phyloP scores from a whole-genome alignment of 1,140 invertebrate genomes.

The Onthophagus taurus region DNA sequence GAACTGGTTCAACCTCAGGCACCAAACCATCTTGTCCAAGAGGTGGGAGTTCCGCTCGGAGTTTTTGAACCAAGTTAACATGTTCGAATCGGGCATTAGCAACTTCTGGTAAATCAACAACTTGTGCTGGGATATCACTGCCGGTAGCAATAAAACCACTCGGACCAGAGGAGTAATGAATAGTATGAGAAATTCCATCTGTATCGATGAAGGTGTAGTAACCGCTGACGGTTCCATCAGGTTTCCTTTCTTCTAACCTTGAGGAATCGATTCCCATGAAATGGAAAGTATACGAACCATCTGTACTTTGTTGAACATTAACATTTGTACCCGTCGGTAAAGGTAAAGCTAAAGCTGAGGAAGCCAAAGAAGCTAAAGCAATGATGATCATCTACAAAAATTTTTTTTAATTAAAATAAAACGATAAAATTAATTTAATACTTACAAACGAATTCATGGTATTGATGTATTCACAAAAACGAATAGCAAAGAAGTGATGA shows the following conservation, averaged over 20 bases:
- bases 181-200: slow-evolving; percentile 18
- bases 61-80: neutral
- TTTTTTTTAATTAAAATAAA: too few relatives aligned
- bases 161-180: slow-evolving; percentile 20
- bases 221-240: slow-evolving; percentile 20
- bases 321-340: slow-evolving; percentile 3
- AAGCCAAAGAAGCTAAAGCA: too few relatives aligned
- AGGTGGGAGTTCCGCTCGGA: neutral
- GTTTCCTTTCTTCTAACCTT: slow-evolving; percentile 16
- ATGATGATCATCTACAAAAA: too few relatives aligned
- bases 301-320: slow-evolving; percentile 20
- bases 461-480: too few relatives aligned
- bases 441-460: too few relatives aligned
- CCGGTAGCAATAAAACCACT: slow-evolving; percentile 22
- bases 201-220: slow-evolving; percentile 21
- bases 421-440: too few relatives aligned
- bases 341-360: neutral
- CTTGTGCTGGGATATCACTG: slow-evolving; percentile 19
- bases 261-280: slow-evolving; percentile 15
- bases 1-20: neutral
- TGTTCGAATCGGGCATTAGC: slow-evolving; percentile 6
- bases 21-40: neutral
- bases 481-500: too few relatives aligned
- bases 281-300: slow-evolving; percentile 20
- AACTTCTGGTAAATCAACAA: slow-evolving; percentile 16